Percentiles rank a stretch among this genome's conserved stretches.
Conservation (phyloP, 2,888 invertebrate species). For the Homarus gammarus region DNA sequence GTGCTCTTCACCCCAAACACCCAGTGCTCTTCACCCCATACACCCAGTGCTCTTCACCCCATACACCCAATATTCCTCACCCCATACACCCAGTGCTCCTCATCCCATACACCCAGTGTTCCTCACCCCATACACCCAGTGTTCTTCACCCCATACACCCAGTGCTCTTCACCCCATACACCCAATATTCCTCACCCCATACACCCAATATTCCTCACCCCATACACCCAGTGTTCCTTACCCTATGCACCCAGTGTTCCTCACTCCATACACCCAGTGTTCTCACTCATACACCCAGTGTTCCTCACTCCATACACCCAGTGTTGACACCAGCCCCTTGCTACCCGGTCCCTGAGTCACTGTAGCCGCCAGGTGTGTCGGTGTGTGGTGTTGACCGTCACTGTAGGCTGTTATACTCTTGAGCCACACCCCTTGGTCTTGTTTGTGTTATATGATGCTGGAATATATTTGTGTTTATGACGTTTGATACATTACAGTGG, state of each 20-base stretch:
- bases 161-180: no score
- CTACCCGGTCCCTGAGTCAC: no score
- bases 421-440: background rate
- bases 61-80: background rate
- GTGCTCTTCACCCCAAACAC: no score
- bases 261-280: background rate
- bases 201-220: background rate
- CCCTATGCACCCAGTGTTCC: background rate
- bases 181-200: background rate
- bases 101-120: background rate
- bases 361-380: background rate
- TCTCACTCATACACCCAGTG: background rate
- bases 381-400: background rate
- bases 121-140: background rate
- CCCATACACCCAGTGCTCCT: background rate
- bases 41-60: background rate
- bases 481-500: slow-evolving; percentile 11
- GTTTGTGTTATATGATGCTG: slow-evolving; percentile 19
- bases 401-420: background rate
- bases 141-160: background rate
- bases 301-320: no score
- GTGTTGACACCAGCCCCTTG: no score
- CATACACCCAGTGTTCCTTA: background rate
- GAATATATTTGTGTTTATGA: slow-evolving; percentile 9
- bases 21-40: no score